Evolutionary conservation across 2,888 invertebrate genomes (phyloP).

Genomic region (Mylabris sibirica): DNA sequence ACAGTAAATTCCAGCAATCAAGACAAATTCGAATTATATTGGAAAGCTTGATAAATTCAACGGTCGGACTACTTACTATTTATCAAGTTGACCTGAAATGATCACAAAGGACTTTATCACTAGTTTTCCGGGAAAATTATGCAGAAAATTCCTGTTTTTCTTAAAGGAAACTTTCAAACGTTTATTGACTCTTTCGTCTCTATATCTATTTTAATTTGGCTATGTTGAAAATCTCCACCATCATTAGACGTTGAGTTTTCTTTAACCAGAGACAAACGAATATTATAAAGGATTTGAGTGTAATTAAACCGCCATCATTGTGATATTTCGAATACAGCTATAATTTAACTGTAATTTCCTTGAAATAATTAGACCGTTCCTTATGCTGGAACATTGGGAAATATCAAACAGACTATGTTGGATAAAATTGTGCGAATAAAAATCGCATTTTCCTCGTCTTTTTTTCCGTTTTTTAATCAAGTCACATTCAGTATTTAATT

Average conservation of each 20-base stretch:
- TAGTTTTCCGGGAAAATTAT: background rate
- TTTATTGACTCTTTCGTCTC: conserved; percentile 38
- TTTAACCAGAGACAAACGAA: background rate
- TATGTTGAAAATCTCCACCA: conserved; percentile 10
- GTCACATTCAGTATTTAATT: conserved; percentile 29
- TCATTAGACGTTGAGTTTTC: background rate
- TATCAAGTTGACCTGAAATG: background rate
- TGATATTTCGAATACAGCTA: background rate
- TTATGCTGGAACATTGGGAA: conserved; percentile 6
- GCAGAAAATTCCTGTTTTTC: background rate
- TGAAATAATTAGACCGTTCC: conserved; percentile 12
- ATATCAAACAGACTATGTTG: conserved; percentile 15
- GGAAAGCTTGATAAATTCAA: conserved; percentile 1
- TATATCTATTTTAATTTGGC: conserved; percentile 41
- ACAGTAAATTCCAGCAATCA: background rate
- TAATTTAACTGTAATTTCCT: conserved; percentile 13
- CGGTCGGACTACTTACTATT: background rate
- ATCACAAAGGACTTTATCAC: background rate
- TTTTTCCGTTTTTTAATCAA: conserved; percentile 25
- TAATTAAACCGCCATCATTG: conserved; percentile 18
- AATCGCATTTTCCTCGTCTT: conserved; percentile 17
- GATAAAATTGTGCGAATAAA: conserved; percentile 20
- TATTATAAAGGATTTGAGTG: conserved; percentile 8
- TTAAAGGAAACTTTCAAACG: conserved; percentile 41
- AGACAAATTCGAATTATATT: conserved; percentile 6